Conservation (phyloP, 2,797 vertebrate species). For the Crotalus adamanteus region DNA sequence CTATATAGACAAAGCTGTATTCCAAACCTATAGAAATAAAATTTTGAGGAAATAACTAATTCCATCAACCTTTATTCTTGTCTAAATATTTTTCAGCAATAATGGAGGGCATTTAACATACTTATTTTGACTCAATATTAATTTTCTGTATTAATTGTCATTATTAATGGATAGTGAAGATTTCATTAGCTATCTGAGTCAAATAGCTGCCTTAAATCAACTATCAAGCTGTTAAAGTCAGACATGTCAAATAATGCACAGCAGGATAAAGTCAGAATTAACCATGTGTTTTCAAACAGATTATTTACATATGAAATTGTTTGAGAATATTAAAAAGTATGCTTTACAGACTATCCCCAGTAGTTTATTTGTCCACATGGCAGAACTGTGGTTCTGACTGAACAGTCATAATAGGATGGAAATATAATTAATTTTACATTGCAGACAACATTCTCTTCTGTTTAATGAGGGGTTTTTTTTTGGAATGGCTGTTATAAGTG, state of each 20-base stretch:
- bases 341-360: background rate
- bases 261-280: constrained; percentile 22
- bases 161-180: constrained; percentile 26
- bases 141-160: constrained; percentile 17
- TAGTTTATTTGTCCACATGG: constrained; percentile 17
- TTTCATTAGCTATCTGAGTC: constrained; percentile 50
- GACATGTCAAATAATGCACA: constrained; percentile 29
- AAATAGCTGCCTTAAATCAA: constrained; percentile 40
- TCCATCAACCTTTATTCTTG: background rate
- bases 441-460: constrained; percentile 46
- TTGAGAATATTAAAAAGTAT: constrained; percentile 33
- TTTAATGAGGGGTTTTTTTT: constrained; percentile 40
- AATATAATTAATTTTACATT: constrained; percentile 35
- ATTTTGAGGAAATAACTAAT: background rate
- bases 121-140: constrained; percentile 4
- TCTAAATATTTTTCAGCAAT: background rate
- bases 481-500: constrained; percentile 1
- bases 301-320: constrained; percentile 44
- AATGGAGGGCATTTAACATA: constrained; percentile 13
- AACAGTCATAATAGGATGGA: constrained; percentile 7
- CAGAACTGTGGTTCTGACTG: constrained; percentile 26
- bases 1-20: background rate
- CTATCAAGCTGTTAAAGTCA: constrained; percentile 40
- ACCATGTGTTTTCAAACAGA: constrained; percentile 46
- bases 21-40: background rate